phyloP scores from a whole-genome alignment of 2,888 invertebrate genomes.

The Thymelicus acteon region DNA sequence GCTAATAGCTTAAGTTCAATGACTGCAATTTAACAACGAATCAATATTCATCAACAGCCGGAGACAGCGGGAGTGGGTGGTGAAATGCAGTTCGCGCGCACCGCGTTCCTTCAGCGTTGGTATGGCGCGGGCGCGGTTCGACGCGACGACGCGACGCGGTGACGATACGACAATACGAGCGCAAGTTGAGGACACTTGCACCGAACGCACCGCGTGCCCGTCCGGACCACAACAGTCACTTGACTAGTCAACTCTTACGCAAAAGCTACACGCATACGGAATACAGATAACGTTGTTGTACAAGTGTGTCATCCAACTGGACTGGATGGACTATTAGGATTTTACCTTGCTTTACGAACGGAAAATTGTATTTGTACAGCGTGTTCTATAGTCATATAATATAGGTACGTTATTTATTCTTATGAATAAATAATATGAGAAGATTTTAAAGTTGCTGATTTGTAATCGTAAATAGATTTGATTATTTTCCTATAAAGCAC shows the following conservation, averaged over 20 bases:
- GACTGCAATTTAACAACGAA: slow-evolving; percentile 31
- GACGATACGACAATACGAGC: slow-evolving; percentile 20
- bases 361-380: background rate
- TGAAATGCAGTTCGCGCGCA: slow-evolving; percentile 36
- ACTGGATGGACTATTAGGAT: slow-evolving; percentile 3
- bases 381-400: too few relatives aligned
- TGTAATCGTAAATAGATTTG: too few relatives aligned
- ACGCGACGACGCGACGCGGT: too few relatives aligned
- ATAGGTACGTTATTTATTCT: too few relatives aligned
- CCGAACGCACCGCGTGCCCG: slow-evolving; percentile 14
- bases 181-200: slow-evolving; percentile 18
- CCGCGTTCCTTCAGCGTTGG: slow-evolving; percentile 24
- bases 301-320: slow-evolving; percentile 13
- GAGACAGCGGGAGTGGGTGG: slow-evolving; percentile 28
- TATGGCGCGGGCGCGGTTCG: background rate
- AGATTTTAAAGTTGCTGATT: too few relatives aligned
- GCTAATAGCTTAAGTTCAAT: slow-evolving; percentile 21
- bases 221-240: background rate
- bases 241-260: slow-evolving; percentile 27
- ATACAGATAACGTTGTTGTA: slow-evolving; percentile 24
- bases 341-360: background rate
- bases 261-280: slow-evolving; percentile 23
- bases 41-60: slow-evolving; percentile 34
- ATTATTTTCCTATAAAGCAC: too few relatives aligned
- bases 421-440: too few relatives aligned